phyloP scores from a whole-genome alignment of 2,888 invertebrate genomes.

The Axea sp. region DNA sequence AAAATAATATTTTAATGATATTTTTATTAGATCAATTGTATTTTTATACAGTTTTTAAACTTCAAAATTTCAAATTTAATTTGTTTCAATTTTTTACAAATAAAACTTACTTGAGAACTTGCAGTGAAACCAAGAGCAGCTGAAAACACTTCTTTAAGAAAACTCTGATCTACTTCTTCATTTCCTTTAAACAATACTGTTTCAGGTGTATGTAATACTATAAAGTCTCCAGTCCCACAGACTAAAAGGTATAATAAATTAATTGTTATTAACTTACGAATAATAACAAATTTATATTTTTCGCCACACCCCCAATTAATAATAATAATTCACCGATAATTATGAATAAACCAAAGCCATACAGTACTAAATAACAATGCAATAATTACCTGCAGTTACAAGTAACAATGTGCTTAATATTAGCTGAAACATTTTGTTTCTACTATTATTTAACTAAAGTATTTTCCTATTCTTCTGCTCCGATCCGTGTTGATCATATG shows the following conservation, averaged over 20 bases:
- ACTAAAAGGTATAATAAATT: conserved; percentile 70
- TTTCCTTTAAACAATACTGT: conserved; percentile 86
- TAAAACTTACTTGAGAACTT: conserved; percentile 83
- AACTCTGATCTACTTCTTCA: conserved; percentile 83
- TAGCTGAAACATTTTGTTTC: conserved; percentile 64
- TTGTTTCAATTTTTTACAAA: too few relatives aligned
- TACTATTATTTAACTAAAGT: conserved; percentile 43
- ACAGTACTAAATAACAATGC: not conserved
- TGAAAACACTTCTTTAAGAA: conserved; percentile 86
- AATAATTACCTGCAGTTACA: conserved; percentile 63
- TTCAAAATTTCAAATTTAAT: too few relatives aligned
- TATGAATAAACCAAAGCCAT: not conserved
- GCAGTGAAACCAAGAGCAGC: conserved; percentile 86
- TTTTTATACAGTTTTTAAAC: too few relatives aligned
- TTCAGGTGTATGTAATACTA: conserved; percentile 84
- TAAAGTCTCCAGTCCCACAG: conserved; percentile 84
- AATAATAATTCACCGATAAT: conserved; percentile 1
- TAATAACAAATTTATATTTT: conserved; percentile 14
- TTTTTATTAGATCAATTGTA: too few relatives aligned
- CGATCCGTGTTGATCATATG: conserved; percentile 54
- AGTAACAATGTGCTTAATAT: conserved; percentile 51
- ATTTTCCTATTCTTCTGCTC: conserved; percentile 22
- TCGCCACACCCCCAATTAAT: conserved; percentile 64
- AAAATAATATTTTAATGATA: too few relatives aligned
- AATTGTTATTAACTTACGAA: not conserved